Conservation (phyloP, 2,113 vertebrate species). For the Campylorhamphus procurvoides region DNA sequence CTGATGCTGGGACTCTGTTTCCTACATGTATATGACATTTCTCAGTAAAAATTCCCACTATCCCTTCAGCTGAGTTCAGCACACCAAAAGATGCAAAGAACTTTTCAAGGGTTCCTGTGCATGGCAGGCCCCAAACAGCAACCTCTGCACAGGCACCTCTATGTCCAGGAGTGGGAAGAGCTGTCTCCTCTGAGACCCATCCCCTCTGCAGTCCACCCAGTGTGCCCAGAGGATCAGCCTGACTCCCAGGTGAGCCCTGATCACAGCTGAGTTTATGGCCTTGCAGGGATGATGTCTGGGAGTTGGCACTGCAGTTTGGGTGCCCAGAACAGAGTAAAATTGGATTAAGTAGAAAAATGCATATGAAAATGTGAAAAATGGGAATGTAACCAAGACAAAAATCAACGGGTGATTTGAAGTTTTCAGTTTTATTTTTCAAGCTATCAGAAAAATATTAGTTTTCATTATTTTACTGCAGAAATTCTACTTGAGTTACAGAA, state of each 20-base stretch:
- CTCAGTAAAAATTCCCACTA: neutral
- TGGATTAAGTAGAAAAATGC: neutral
- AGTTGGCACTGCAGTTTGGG: neutral
- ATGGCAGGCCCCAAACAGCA: neutral
- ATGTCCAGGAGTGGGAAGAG: neutral
- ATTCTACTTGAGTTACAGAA: neutral
- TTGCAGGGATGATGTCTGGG: neutral
- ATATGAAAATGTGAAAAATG: neutral
- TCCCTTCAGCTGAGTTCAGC: neutral
- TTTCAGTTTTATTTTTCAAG: neutral
- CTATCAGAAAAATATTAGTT: neutral
- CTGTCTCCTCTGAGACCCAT: neutral
- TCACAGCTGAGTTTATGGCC: neutral
- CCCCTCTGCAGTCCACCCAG: neutral
- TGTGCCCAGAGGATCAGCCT: neutral
- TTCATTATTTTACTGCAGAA: neutral
- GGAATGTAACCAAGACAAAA: neutral
- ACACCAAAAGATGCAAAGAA: neutral
- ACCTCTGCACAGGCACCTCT: neutral
- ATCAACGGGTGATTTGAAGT: neutral
- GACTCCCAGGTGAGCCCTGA: neutral
- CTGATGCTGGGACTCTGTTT: neutral
- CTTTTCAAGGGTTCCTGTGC: neutral
- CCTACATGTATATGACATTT: neutral
- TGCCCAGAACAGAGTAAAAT: neutral